A percentile compares a stretch with the other conserved stretches of the same genome.
These are phyloP conservation scores for Camponotus floridanus DNA, from an alignment of 1,140 invertebrate species.

Conservation along the genomic window DNA sequence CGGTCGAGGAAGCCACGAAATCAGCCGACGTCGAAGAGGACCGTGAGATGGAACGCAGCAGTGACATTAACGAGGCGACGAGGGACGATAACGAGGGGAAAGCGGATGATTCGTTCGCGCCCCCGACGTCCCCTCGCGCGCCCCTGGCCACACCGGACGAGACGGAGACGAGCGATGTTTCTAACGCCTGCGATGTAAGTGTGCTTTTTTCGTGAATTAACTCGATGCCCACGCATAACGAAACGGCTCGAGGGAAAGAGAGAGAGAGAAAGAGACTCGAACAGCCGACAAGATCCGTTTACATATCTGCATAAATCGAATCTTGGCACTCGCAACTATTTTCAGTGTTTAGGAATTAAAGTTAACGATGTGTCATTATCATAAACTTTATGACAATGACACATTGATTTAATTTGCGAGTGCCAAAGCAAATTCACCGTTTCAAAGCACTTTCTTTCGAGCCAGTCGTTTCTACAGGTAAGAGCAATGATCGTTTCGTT, in stretches of 20 bases:
- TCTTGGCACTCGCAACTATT: conserved; percentile 28
- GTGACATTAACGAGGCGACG: conserved; percentile 35
- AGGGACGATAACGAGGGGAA: conserved; percentile 22
- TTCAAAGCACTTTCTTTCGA: conserved; percentile 1
- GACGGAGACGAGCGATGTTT: conserved; percentile 78
- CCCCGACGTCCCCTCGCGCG: conserved; percentile 57
- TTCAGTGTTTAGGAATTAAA: conserved; percentile 1
- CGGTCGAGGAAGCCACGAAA: conserved; percentile 72
- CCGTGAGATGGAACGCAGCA: not conserved
- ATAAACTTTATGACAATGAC: conserved; percentile 1
- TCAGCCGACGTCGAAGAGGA: not conserved
- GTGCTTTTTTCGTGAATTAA: conserved; percentile 60
- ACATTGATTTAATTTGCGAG: not conserved
- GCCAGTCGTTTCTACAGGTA: conserved; percentile 5
- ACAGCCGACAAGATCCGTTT: not conserved
- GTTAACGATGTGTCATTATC: conserved; percentile 11
- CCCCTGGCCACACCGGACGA: conserved; percentile 79
- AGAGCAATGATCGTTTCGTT: not conserved
- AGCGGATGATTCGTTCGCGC: conserved; percentile 18
- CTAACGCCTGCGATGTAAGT: conserved; percentile 82
- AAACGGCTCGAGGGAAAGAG: not conserved
- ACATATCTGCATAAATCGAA: conserved; percentile 19
- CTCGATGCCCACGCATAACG: not conserved
- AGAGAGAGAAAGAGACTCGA: not conserved
- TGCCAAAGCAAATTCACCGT: conserved; percentile 6